These are phyloP conservation scores for Drosophila oshimai DNA, from an alignment of 1,140 invertebrate genomes.

Conservation along the genomic window DNA sequence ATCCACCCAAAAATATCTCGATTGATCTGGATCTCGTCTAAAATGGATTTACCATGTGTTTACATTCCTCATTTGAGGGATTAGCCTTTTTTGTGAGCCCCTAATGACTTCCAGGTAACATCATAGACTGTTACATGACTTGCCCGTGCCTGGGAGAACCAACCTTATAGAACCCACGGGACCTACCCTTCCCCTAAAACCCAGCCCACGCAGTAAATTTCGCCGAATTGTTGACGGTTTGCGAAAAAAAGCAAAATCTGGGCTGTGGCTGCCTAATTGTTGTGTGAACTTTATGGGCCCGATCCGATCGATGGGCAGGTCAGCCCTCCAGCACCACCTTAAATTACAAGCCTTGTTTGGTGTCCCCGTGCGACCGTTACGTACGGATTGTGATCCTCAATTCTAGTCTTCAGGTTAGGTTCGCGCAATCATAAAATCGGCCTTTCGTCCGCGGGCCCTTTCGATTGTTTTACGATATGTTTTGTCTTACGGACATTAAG, in stretches of 20 bases:
- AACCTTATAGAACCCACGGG: neutral
- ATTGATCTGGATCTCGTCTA: slow-evolving; percentile 2
- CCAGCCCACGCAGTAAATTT: slow-evolving; percentile 45
- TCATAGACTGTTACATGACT: slow-evolving; percentile 62
- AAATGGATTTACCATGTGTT: slow-evolving; percentile 12
- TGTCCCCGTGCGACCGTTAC: slow-evolving; percentile 47
- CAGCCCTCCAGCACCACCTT: slow-evolving; percentile 19
- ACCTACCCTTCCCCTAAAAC: slow-evolving; percentile 32
- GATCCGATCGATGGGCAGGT: slow-evolving; percentile 18
- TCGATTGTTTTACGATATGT: slow-evolving; percentile 68
- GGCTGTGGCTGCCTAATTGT: slow-evolving; percentile 66
- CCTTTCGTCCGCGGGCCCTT: slow-evolving; percentile 45
- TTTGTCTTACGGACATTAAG: slow-evolving; percentile 68
- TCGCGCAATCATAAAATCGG: slow-evolving; percentile 57
- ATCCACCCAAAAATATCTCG: neutral
- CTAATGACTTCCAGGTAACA: slow-evolving; percentile 78
- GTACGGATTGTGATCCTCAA: slow-evolving; percentile 1
- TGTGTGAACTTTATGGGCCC: slow-evolving; percentile 67
- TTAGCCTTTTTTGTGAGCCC: slow-evolving; percentile 43
- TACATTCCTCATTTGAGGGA: slow-evolving; percentile 20
- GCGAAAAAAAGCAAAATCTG: slow-evolving; percentile 60
- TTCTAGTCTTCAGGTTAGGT: slow-evolving; percentile 28
- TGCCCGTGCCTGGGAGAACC: slow-evolving; percentile 28
- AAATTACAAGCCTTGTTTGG: slow-evolving; percentile 48
- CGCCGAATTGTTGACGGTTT: slow-evolving; percentile 59